Conservation (phyloP, 2,888 invertebrate genomes). For the Drosophila pseudotakahashii region DNA sequence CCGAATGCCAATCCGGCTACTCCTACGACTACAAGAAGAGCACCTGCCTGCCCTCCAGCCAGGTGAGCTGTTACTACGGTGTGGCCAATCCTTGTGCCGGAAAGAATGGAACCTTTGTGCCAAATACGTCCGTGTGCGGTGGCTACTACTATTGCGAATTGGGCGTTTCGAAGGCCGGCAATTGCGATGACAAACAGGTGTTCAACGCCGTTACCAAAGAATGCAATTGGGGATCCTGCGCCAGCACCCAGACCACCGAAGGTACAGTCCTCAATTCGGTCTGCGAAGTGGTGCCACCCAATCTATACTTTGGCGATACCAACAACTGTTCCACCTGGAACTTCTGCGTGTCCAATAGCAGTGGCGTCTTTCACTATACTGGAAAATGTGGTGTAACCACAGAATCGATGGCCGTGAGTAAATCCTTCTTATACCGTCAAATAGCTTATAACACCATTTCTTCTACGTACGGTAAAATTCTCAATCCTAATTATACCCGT, state of each 20-base stretch:
- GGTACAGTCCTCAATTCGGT: neutral
- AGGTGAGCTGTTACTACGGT: constrained; percentile 56
- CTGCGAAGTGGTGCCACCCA: constrained; percentile 51
- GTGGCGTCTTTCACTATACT: accelerated
- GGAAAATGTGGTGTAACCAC: accelerated
- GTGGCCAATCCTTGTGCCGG: constrained; percentile 35
- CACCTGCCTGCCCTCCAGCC: constrained; percentile 27
- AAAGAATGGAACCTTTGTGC: constrained; percentile 43
- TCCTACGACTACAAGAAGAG: constrained; percentile 26
- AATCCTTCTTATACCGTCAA: too few relatives aligned
- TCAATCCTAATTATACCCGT: too few relatives aligned
- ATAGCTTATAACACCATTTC: too few relatives aligned
- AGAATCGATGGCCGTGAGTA: neutral
- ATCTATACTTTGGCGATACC: constrained; percentile 42
- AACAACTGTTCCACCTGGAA: constrained; percentile 25
- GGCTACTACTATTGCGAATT: constrained; percentile 37
- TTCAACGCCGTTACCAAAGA: neutral
- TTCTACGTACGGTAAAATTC: too few relatives aligned
- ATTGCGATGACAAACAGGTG: neutral
- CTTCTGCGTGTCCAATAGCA: constrained; percentile 5
- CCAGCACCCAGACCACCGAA: neutral
- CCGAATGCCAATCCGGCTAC: constrained; percentile 32
- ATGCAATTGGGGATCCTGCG: constrained; percentile 49
- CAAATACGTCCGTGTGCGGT: constrained; percentile 34
- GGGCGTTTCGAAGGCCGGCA: neutral